Evolutionary conservation across 2,888 invertebrate species (phyloP), one percentile per base, ranked within the genome.

Genomic region (Chrysomela aeneicollis): DNA sequence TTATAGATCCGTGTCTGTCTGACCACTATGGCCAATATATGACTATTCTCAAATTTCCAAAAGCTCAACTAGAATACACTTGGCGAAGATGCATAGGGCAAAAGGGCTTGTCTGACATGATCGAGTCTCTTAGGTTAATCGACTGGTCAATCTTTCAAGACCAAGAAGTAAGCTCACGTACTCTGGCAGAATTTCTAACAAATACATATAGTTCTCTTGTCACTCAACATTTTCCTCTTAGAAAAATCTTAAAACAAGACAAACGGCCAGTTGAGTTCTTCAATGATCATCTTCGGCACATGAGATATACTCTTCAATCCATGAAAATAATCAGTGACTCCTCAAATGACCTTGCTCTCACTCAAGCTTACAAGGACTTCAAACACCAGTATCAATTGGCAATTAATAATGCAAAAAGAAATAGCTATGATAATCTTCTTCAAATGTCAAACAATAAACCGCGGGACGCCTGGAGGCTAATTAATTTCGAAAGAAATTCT

Each of bases 391-490:
- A 55, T 21, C 37, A 21, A 35, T n/a, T 17, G 10, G 37, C 35
- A 18, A 37, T 51, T 55, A 21, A 35, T 35, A 17, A 55, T 17
- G 35, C 37, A 21, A 55, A 55, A 55, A 55, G 18, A 55, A 42
- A 35, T 35, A 18, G 18, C n/a, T 37, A 55, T 55, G 37, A 55
- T 18, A 42, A 37, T 42, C 10, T 55, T 18, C 22, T 54, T 35
- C 22, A 30, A 30, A 9, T 26, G 18, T 51, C 22, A 17, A 19
- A 37, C 12, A 55, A 54, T 30, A 54, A 54, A 18, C 21, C 55
- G 21, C 30, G 8, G 37, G 55, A 55, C 17, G 55, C 55, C 19
- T 55, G 37, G 55, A 55, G 35, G 55, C 21, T 55, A 35, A 55
- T 55, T 37, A 37, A 55, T 21, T 55, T 22, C 19, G 50, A 50